Percentiles rank a stretch among this genome's conserved stretches.
Evolutionary conservation across 2,113 vertebrate species (phyloP).

Genomic region (Aptenodytes patagonicus): DNA sequence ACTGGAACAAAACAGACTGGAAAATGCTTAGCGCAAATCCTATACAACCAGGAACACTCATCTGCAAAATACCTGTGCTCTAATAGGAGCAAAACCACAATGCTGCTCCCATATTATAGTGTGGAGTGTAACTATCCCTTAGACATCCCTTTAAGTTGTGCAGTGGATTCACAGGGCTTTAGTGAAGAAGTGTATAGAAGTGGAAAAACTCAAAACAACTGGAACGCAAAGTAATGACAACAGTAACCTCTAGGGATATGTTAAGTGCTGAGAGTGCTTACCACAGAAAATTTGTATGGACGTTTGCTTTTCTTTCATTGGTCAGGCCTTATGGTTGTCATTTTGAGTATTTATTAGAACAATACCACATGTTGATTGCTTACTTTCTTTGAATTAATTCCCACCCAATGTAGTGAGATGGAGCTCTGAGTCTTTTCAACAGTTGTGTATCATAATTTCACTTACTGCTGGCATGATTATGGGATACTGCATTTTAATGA

Average conservation of each 20-base stretch:
- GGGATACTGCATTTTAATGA: neutral
- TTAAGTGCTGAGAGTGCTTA: conserved; percentile 9
- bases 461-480: neutral
- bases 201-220: conserved; percentile 39
- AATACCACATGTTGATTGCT: conserved; percentile 50
- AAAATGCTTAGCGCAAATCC: neutral
- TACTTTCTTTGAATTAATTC: conserved; percentile 37
- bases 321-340: conserved; percentile 45
- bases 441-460: neutral
- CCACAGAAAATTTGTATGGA: conserved; percentile 47
- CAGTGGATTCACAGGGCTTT: neutral
- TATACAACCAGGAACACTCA: neutral
- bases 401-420: conserved; percentile 3
- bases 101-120: neutral
- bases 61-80: neutral
- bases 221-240: conserved; percentile 20
- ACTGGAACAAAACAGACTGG: neutral
- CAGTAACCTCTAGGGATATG: conserved; percentile 5
- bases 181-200: neutral
- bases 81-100: neutral
- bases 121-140: neutral
- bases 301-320: conserved; percentile 47
- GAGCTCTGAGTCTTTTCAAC: conserved; percentile 12
- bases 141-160: neutral
- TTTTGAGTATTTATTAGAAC: conserved; percentile 50